phyloP scores from a whole-genome alignment of 1,140 invertebrate species.

The Bicyclus anynana region DNA sequence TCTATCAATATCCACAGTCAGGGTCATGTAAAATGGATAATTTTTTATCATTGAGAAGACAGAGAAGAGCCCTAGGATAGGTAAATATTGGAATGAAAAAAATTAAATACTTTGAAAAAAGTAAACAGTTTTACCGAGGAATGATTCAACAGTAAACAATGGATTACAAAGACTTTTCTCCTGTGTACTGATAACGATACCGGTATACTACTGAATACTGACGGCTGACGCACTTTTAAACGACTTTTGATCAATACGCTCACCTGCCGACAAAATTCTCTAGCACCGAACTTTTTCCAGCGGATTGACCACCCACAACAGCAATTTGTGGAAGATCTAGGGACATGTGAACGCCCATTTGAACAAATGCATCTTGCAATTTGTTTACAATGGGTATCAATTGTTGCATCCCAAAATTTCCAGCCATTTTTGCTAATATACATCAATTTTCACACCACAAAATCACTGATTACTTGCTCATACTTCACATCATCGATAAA shows the following conservation, averaged over 20 bases:
- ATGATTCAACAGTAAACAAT: not conserved
- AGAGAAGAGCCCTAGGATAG: no score
- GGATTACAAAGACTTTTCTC: not conserved
- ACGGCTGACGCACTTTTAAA: not conserved
- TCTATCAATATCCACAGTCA: no score
- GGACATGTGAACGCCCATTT: conserved; percentile 97
- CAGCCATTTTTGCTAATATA: conserved; percentile 74
- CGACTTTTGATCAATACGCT: conserved; percentile 5
- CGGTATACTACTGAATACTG: not conserved
- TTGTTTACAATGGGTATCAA: conserved; percentile 99
- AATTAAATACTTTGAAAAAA: no score
- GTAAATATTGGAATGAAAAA: no score
- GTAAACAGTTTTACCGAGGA: not conserved
- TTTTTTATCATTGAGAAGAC: no score
- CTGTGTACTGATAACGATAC: not conserved
- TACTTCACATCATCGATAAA: conserved; percentile 61
- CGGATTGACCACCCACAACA: conserved; percentile 99
- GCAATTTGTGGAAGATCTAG: conserved; percentile 99
- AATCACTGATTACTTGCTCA: conserved; percentile 62
- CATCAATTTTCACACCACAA: conserved; percentile 59
- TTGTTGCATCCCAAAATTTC: conserved; percentile 96
- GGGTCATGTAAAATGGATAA: no score
- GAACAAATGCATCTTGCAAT: conserved; percentile 99
- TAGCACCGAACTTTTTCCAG: conserved; percentile 98
- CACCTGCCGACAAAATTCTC: conserved; percentile 99